Base-by-base conservation (phyloP, 2,797 vertebrate genomes). In the Oryzias dopingdopingensis region DNA sequence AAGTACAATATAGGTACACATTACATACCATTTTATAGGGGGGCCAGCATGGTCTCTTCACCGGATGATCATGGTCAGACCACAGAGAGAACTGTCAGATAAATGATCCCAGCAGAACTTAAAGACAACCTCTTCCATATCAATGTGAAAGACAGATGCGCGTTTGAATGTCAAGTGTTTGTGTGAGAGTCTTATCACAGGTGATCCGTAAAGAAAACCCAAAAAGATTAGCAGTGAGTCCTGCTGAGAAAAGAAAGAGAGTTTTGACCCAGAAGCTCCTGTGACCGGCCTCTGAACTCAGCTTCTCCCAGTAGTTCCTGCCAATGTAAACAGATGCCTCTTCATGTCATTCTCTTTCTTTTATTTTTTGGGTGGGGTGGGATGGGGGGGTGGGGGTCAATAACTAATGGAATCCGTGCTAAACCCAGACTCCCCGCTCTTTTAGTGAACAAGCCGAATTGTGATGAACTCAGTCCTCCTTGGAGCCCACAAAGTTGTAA, bases 301-400 rank as follows among this genome's bases (percentile, higher is more conserved):
- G 22, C 76, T 81, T 81, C 20, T 67, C 72, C 77, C 75, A 61
- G 40, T 4, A 49, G 49, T 5, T 62, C 14, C 63, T 77, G 86
- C 87, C 88, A 86, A 81, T 76, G 76, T 88, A 87, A 90, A 85
- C 85, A 87, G 80, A 85, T 73, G 74, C 79, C 85, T 84, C 76
- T 66, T 79, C 50, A 3, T 77, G 41, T 50, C 71, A 77, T 77
- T 77, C 67, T 51, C 49, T 18, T 65, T 77, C 74, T 83, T 78
- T 6, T 26, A 4, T 26, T 26, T 26, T 26, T 80, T 79, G 52
- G 74, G 45, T 53, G 68, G 62, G 72, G 82, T 80, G 18, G 18
- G 1, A 1, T 1, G 18, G 18, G 67, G 62, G 70, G 49, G 43
- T 53, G 68, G 62, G 72, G 82, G 81, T 79, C 75, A 67, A 74